Conservation (phyloP, 2,888 invertebrate species). For the Cerastis leucographa region DNA sequence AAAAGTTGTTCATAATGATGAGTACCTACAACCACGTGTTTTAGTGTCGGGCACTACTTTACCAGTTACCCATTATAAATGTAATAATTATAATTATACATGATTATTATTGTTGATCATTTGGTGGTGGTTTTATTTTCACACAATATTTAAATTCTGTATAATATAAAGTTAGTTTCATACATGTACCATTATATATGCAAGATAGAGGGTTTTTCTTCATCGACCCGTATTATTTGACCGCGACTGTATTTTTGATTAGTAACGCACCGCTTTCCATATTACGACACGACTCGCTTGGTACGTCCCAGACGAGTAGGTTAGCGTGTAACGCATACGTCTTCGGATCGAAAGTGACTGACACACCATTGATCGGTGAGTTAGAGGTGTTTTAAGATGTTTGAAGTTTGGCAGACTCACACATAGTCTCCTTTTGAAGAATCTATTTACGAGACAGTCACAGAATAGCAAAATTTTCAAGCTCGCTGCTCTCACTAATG, state of each 20-base stretch:
- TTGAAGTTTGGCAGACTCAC: background rate
- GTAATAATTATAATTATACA: no score
- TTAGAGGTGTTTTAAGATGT: background rate
- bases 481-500: no score
- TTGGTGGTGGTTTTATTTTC: no score
- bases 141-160: no score
- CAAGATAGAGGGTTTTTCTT: background rate
- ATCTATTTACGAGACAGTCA: background rate
- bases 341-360: constrained; percentile 36
- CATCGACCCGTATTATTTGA: background rate
- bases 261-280: constrained; percentile 49
- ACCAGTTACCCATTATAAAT: background rate
- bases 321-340: constrained; percentile 21
- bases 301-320: constrained; percentile 46
- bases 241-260: constrained; percentile 17
- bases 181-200: background rate
- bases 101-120: no score
- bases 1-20: background rate
- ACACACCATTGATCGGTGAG: constrained; percentile 5
- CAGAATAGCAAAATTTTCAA: no score
- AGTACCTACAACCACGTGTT: background rate
- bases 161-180: background rate
- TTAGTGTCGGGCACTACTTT: background rate
- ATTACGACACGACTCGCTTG: constrained; percentile 40
- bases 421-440: background rate